phyloP scores from a whole-genome alignment of 2,888 invertebrate species.

The Phymatocera aterrima region DNA sequence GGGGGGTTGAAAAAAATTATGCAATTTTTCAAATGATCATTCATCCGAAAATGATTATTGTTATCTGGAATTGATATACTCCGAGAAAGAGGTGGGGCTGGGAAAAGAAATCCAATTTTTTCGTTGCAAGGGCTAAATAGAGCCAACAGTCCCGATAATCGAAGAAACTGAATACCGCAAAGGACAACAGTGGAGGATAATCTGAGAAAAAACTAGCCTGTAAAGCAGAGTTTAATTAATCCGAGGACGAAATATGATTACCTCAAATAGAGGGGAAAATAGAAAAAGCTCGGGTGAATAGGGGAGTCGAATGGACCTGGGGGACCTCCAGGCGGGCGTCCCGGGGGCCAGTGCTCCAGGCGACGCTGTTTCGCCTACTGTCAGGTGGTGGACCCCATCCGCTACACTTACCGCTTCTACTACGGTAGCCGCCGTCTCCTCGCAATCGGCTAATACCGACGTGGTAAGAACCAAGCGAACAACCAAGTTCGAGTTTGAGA shows the following conservation, averaged over 20 bases:
- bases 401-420: conserved; percentile 53
- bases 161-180: too few relatives aligned
- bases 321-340: conserved; percentile 65
- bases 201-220: neutral
- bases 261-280: neutral
- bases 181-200: too few relatives aligned
- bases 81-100: too few relatives aligned
- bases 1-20: too few relatives aligned
- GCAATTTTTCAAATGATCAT: too few relatives aligned
- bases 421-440: conserved; percentile 58
- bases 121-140: too few relatives aligned
- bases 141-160: too few relatives aligned
- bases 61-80: too few relatives aligned
- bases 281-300: neutral
- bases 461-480: conserved; percentile 65
- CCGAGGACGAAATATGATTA: neutral
- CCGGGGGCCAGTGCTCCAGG: conserved; percentile 66
- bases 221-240: neutral
- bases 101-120: too few relatives aligned
- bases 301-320: conserved; percentile 70
- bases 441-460: conserved; percentile 69
- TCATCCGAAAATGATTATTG: too few relatives aligned
- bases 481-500: conserved; percentile 47
- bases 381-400: conserved; percentile 71
- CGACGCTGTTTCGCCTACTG: conserved; percentile 52